Conservation (phyloP, 2,113 vertebrate species). For the Craseonycteris thonglongyai region DNA sequence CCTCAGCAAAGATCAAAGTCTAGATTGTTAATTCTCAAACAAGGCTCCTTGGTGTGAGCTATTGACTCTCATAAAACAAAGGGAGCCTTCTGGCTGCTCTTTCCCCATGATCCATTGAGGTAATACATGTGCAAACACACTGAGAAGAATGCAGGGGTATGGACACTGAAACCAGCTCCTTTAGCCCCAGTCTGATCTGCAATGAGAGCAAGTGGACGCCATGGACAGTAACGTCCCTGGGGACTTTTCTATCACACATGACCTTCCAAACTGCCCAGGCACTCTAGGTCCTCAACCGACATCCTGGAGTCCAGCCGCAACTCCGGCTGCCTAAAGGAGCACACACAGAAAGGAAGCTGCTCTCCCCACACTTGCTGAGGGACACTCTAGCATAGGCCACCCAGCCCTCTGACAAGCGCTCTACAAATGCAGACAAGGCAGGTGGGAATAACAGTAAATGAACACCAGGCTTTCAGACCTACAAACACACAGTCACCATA, state of each 20-base stretch:
- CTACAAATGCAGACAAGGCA: background rate
- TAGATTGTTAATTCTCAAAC: constrained; percentile 54
- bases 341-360: background rate
- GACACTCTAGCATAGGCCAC: background rate
- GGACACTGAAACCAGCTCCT: background rate
- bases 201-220: background rate
- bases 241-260: background rate
- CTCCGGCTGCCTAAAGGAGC: background rate
- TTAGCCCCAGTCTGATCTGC: background rate
- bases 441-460: background rate
- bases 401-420: background rate
- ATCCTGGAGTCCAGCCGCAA: background rate
- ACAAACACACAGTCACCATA: background rate
- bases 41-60: background rate
- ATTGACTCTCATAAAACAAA: constrained; percentile 14
- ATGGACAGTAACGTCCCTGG: background rate
- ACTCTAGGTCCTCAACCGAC: background rate
- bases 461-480: background rate
- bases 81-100: background rate
- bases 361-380: background rate
- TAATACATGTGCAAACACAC: background rate
- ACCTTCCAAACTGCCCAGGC: background rate
- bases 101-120: background rate
- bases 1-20: constrained; percentile 20
- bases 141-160: background rate